phyloP scores from a whole-genome alignment of 2,797 vertebrate genomes.

The Molothrus aeneus region DNA sequence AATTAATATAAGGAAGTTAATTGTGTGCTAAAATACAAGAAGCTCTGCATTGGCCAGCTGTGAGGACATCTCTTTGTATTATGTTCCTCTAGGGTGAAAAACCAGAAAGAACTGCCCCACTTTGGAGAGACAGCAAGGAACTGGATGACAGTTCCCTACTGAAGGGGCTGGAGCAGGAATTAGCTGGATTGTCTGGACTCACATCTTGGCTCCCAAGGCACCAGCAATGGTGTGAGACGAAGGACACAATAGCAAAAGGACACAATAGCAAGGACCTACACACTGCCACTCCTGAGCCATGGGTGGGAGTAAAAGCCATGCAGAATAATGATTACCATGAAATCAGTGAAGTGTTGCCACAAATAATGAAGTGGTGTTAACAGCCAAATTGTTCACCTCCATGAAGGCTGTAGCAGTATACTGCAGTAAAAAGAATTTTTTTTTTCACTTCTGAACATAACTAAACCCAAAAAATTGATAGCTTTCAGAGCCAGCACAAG shows the following conservation, averaged over 20 bases:
- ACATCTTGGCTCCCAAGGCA: background rate
- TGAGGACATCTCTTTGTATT: background rate
- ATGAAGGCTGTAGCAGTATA: background rate
- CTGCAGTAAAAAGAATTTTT: background rate
- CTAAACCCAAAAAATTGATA: background rate
- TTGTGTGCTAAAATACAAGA: background rate
- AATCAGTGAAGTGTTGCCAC: background rate
- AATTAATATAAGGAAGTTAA: background rate
- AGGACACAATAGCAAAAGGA: background rate
- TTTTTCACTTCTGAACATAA: background rate
- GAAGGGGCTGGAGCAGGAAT: background rate
- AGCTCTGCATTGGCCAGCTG: background rate
- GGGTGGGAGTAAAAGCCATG: background rate
- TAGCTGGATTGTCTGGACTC: background rate
- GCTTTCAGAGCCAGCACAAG: background rate
- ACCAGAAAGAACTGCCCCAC: background rate
- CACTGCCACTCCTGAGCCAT: background rate
- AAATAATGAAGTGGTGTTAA: background rate
- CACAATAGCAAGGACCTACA: background rate
- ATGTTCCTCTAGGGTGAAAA: background rate
- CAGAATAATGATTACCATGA: background rate
- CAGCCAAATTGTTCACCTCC: background rate
- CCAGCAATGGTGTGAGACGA: background rate
- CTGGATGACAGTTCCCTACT: background rate
- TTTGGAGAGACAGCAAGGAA: background rate